Percentiles rank a stretch among this genome's conserved stretches.
phyloP scores from a whole-genome alignment of 2,113 vertebrate genomes.

The Pelecanus crispus region DNA sequence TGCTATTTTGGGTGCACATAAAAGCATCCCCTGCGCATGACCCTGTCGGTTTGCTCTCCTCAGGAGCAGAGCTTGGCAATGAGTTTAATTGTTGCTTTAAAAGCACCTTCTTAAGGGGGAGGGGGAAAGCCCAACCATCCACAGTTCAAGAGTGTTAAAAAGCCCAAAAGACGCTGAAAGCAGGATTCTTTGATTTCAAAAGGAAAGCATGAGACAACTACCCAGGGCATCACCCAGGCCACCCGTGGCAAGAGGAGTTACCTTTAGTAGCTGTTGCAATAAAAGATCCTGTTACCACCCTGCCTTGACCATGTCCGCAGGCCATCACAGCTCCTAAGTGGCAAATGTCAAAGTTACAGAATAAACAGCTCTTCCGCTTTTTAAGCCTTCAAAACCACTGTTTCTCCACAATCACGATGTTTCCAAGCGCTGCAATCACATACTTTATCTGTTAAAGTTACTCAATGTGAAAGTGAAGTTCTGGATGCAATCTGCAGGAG shows the following conservation, averaged over 20 bases:
- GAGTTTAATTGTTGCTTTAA: neutral
- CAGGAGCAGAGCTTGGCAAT: accelerated
- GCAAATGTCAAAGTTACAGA: neutral
- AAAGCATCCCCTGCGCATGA: accelerated
- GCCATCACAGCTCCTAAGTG: neutral
- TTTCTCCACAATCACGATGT: accelerated
- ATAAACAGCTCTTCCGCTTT: neutral
- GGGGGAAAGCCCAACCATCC: accelerated
- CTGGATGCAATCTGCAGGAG: neutral
- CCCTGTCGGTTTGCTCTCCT: neutral
- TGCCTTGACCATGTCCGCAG: accelerated
- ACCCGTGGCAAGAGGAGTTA: neutral
- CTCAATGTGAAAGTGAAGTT: accelerated
- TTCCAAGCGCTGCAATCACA: accelerated
- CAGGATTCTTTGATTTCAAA: neutral
- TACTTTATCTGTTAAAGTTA: accelerated
- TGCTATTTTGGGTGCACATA: too few relatives aligned
- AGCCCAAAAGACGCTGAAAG: neutral
- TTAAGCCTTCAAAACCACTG: neutral
- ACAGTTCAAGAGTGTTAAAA: neutral
- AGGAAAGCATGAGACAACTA: neutral
- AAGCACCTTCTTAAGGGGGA: neutral
- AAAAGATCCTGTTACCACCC: too few relatives aligned
- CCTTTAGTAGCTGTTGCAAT: accelerated
- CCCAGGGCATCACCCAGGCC: neutral